Conservation (phyloP, 1,140 invertebrate species). For the Andricus grossulariae region DNA sequence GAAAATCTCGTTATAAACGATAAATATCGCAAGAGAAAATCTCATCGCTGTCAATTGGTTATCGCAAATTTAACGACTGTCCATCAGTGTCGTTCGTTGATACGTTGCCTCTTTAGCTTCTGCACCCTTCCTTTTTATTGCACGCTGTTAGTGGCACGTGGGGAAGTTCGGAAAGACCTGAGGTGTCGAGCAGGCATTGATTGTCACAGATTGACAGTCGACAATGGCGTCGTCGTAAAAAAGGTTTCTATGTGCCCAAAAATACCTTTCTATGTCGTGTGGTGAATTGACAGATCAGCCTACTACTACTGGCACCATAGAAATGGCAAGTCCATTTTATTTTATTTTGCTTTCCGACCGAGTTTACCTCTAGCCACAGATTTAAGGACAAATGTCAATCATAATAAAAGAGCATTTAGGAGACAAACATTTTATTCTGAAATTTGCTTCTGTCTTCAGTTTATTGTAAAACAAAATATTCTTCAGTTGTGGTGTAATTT, state of each 20-base stretch:
- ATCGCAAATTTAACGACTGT: background rate
- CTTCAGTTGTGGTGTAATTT: too few species aligned
- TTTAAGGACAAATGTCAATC: constrained; percentile 27
- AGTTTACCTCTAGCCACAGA: constrained; percentile 6
- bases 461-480: too few species aligned
- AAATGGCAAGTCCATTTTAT: constrained; percentile 10
- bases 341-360: constrained; percentile 8
- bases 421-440: background rate
- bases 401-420: constrained; percentile 14
- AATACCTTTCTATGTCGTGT: constrained; percentile 14
- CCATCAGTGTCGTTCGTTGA: constrained; percentile 25
- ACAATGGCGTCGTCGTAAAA: constrained; percentile 22
- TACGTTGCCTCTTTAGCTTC: constrained; percentile 8
- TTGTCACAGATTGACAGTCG: constrained; percentile 30
- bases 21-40: too few species aligned
- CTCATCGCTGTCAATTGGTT: too few species aligned
- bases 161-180: constrained; percentile 24
- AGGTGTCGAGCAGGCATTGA: constrained; percentile 25
- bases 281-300: constrained; percentile 27
- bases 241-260: constrained; percentile 25
- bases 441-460: too few species aligned
- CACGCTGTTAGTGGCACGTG: background rate
- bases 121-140: constrained; percentile 1
- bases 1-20: too few species aligned
- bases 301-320: constrained; percentile 15